Conservation (phyloP, 1,140 invertebrate species). For the Neodiprion virginianus region DNA sequence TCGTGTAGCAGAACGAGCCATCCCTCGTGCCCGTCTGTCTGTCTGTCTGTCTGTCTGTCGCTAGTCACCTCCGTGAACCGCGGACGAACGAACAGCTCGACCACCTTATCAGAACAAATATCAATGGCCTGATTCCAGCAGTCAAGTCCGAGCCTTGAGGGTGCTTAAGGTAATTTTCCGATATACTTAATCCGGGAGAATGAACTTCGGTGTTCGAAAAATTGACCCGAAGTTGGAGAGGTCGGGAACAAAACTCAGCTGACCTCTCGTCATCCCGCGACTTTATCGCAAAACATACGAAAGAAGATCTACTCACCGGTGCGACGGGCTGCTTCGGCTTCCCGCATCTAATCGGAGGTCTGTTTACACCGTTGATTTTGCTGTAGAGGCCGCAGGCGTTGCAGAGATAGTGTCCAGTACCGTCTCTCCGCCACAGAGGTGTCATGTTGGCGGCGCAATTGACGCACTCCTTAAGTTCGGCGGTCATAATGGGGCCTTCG, state of each 20-base stretch:
- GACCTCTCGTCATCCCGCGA: too few relatives aligned
- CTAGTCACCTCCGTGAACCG: too few relatives aligned
- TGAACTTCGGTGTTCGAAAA: too few relatives aligned
- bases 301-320: slow-evolving; percentile 40
- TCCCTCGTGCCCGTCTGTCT: neutral
- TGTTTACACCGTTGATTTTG: slow-evolving; percentile 86
- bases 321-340: slow-evolving; percentile 63
- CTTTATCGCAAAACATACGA: too few relatives aligned
- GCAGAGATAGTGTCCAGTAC: slow-evolving; percentile 88
- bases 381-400: slow-evolving; percentile 88
- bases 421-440: slow-evolving; percentile 87
- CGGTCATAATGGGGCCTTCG: slow-evolving; percentile 41
- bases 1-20: slow-evolving; percentile 31
- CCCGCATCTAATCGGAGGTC: slow-evolving; percentile 69
- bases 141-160: too few relatives aligned
- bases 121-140: slow-evolving; percentile 36
- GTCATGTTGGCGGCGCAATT: slow-evolving; percentile 88
- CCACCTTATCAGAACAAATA: slow-evolving; percentile 49
- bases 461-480: slow-evolving; percentile 82
- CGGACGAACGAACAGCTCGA: neutral
- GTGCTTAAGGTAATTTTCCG: too few relatives aligned
- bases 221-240: too few relatives aligned
- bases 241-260: too few relatives aligned
- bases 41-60: neutral
- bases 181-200: too few relatives aligned